Evolutionary conservation across 2,888 invertebrate genomes (phyloP).

Genomic region (Philereme vetulata): DNA sequence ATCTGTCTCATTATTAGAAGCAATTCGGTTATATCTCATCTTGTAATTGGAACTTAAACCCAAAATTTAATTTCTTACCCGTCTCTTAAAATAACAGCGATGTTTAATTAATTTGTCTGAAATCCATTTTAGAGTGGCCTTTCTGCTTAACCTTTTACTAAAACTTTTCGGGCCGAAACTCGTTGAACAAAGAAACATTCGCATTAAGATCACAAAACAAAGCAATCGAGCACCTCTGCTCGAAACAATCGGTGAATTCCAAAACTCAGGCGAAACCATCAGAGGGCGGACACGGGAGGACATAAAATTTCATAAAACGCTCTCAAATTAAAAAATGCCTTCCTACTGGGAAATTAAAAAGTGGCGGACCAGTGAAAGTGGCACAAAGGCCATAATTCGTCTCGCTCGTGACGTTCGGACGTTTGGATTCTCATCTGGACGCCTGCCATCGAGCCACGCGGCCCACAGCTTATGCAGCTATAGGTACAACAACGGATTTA

Average conservation of each 20-base stretch:
- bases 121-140: constrained; percentile 34
- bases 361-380: constrained; percentile 70
- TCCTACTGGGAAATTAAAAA: constrained; percentile 76
- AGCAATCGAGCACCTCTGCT: constrained; percentile 44
- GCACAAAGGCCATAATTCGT: constrained; percentile 79
- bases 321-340: constrained; percentile 75
- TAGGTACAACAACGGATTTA: constrained; percentile 64
- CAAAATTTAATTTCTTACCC: constrained; percentile 34
- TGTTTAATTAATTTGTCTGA: constrained; percentile 38
- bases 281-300: constrained; percentile 57
- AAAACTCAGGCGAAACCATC: constrained; percentile 61
- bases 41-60: constrained; percentile 23
- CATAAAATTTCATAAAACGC: constrained; percentile 75
- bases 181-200: constrained; percentile 37
- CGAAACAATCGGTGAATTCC: constrained; percentile 61
- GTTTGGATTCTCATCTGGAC: constrained; percentile 59
- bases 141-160: constrained; percentile 28
- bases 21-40: constrained; percentile 28
- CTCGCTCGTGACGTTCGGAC: constrained; percentile 64
- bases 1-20: constrained; percentile 20
- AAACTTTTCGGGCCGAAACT: constrained; percentile 35
- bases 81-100: constrained; percentile 36
- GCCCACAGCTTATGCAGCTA: constrained; percentile 48
- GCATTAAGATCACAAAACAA: constrained; percentile 40
- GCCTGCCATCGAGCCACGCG: constrained; percentile 50